These are phyloP conservation scores for Corvus moneduloides DNA, from an alignment of 2,113 vertebrate genomes.

Conservation along the genomic window DNA sequence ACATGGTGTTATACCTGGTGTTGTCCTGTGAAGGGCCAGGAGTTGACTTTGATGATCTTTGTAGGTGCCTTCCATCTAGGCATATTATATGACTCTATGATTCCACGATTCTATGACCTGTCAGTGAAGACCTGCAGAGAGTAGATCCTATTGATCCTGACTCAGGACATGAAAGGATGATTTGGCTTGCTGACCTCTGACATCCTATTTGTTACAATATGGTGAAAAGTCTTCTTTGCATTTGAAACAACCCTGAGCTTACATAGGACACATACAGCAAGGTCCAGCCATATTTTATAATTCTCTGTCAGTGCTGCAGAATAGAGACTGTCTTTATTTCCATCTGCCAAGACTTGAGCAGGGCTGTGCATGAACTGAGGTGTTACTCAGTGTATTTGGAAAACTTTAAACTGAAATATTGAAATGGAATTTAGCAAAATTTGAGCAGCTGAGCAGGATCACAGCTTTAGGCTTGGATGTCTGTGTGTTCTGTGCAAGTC, in stretches of 20 bases:
- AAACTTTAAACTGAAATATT: slow-evolving; percentile 51
- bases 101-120: neutral
- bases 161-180: neutral
- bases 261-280: neutral
- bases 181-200: neutral
- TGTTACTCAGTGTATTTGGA: slow-evolving; percentile 34
- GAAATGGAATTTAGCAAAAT: slow-evolving; percentile 43
- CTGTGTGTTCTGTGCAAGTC: slow-evolving; percentile 36
- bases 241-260: neutral
- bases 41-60: neutral
- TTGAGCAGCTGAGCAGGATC: slow-evolving; percentile 43
- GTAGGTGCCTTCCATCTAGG: neutral
- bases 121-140: neutral
- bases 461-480: slow-evolving; percentile 37
- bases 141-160: neutral
- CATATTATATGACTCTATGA: neutral
- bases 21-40: neutral
- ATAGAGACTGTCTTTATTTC: neutral
- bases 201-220: neutral
- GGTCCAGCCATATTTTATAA: neutral
- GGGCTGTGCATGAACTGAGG: neutral
- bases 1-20: too few species aligned
- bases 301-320: neutral
- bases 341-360: neutral
- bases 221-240: neutral